A percentile compares a stretch with the other conserved stretches of the same genome.
These are phyloP conservation scores for Oligia latruncula DNA, from an alignment of 2,888 invertebrate genomes.

Conservation along the genomic window DNA sequence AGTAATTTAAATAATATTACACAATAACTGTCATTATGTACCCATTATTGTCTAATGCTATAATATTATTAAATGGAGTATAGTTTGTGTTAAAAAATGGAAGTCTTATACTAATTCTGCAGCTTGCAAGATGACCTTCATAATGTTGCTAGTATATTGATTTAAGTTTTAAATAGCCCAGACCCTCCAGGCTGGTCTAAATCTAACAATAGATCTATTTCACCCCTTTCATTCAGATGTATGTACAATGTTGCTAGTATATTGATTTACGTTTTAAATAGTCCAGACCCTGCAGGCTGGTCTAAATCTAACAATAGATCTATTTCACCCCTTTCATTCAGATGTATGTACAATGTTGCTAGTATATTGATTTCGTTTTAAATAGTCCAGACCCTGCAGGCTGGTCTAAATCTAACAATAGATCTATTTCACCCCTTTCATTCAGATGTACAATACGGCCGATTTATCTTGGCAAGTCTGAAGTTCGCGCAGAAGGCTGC, in stretches of 20 bases:
- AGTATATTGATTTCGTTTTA: constrained; percentile 31
- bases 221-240: constrained; percentile 15
- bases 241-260: not conserved
- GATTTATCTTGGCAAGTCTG: too few relatives aligned
- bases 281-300: not conserved
- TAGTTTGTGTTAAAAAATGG: not conserved
- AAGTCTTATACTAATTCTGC: not conserved
- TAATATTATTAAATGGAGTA: not conserved
- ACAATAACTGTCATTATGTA: not conserved
- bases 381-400: constrained; percentile 14
- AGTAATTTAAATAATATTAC: not conserved
- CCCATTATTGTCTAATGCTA: not conserved
- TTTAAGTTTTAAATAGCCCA: constrained; percentile 28
- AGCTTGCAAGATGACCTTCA: not conserved
- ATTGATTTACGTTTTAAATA: constrained; percentile 42
- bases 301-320: constrained; percentile 17
- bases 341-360: not conserved
- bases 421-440: not conserved
- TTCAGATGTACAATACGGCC: not conserved
- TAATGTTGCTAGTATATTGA: constrained; percentile 17
- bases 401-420: constrained; percentile 19
- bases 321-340: constrained; percentile 10
- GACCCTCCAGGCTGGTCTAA: not conserved
- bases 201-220: constrained; percentile 12
- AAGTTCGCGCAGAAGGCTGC: too few relatives aligned